phyloP scores from a whole-genome alignment of 1,140 invertebrate genomes.

The Melipona quadrifasciata region DNA sequence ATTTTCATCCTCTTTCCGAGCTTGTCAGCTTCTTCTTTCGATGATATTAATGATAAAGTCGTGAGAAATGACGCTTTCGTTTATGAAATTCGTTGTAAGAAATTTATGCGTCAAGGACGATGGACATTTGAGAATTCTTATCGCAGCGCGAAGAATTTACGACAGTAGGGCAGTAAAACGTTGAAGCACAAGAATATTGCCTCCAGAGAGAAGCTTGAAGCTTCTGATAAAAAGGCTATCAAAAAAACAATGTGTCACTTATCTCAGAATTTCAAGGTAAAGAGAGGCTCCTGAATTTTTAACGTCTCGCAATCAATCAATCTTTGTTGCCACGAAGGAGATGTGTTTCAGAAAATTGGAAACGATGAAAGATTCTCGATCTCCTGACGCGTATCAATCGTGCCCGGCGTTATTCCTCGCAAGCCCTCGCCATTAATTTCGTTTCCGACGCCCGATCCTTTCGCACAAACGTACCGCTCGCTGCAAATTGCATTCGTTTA shows the following conservation, averaged over 20 bases:
- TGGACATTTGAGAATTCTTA: background rate
- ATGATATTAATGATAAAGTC: background rate
- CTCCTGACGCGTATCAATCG: too few relatives aligned
- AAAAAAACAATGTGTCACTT: background rate
- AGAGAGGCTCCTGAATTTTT: too few relatives aligned
- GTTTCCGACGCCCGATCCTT: background rate
- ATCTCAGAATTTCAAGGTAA: background rate
- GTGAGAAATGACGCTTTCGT: background rate
- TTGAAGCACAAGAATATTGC: too few relatives aligned
- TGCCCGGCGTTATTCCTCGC: background rate
- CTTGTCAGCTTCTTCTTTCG: too few relatives aligned
- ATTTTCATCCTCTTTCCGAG: background rate
- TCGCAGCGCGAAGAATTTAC: too few relatives aligned
- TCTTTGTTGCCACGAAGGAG: too few relatives aligned
- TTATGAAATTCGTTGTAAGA: too few relatives aligned
- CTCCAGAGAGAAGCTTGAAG: background rate
- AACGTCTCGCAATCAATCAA: too few relatives aligned
- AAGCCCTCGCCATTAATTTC: background rate
- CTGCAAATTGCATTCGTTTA: background rate
- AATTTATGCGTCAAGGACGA: background rate
- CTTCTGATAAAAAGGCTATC: background rate
- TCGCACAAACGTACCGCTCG: background rate
- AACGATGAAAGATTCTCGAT: too few relatives aligned
- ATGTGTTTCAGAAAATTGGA: too few relatives aligned
- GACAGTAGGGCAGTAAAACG: too few relatives aligned